phyloP scores from a whole-genome alignment of 2,888 invertebrate genomes.

The Heliconius charithonia region DNA sequence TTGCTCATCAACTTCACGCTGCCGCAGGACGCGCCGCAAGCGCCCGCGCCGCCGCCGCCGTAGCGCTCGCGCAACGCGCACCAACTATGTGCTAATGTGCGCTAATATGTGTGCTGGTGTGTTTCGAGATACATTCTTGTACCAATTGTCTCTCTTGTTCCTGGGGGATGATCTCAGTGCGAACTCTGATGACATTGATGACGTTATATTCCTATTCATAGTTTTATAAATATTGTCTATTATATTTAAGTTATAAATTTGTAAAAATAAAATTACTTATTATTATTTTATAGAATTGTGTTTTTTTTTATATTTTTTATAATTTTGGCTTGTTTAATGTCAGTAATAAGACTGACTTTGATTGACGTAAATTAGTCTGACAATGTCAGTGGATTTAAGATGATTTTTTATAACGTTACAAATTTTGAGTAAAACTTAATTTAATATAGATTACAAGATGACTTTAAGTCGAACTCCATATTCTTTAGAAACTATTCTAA shows the following conservation, averaged over 20 bases:
- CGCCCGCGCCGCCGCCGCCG: constrained; percentile 70
- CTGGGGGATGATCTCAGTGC: not conserved
- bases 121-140: not conserved
- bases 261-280: constrained; percentile 30
- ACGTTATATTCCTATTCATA: constrained; percentile 2
- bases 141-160: not conserved
- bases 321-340: not conserved
- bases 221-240: constrained; percentile 5
- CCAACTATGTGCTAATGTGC: not conserved
- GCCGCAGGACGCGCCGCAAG: constrained; percentile 89
- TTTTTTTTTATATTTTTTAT: not conserved
- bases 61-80: constrained; percentile 53
- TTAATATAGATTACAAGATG: constrained; percentile 38
- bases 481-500: constrained; percentile 72
- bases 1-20: constrained; percentile 92
- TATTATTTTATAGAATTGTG: not conserved
- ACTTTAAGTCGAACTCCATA: constrained; percentile 40
- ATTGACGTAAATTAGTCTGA: constrained; percentile 1
- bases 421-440: constrained; percentile 8
- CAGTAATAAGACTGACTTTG: not conserved
- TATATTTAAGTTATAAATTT: constrained; percentile 23
- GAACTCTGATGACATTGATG: constrained; percentile 2
- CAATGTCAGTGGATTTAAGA: constrained; percentile 1
- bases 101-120: not conserved
- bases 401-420: not conserved